phyloP scores from a whole-genome alignment of 2,888 invertebrate genomes.

The Hartigia nigra region DNA sequence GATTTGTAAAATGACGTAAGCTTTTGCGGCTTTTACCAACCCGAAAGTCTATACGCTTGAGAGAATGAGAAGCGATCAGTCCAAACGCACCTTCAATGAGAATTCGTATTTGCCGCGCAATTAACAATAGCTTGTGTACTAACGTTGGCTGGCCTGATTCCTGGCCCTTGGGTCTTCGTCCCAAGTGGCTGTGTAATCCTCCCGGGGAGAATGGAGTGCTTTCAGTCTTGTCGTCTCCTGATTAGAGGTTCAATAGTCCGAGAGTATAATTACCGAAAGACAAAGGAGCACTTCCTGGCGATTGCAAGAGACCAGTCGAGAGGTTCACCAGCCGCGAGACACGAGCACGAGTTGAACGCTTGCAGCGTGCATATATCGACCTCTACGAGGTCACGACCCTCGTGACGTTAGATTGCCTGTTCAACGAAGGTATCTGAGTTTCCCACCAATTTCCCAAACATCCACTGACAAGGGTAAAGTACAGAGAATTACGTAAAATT shows the following conservation, averaged over 20 bases:
- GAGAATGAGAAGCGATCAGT: neutral
- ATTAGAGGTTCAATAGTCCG: slow-evolving; percentile 24
- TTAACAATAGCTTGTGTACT: slow-evolving; percentile 11
- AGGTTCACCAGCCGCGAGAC: neutral
- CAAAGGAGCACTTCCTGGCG: slow-evolving; percentile 11
- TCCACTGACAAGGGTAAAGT: neutral
- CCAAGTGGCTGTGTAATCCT: slow-evolving; percentile 20
- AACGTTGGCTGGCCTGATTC: slow-evolving; percentile 9
- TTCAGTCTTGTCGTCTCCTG: slow-evolving; percentile 15
- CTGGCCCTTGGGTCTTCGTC: neutral
- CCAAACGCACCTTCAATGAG: slow-evolving; percentile 5
- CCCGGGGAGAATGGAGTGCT: slow-evolving; percentile 3
- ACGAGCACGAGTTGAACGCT: neutral
- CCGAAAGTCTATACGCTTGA: neutral
- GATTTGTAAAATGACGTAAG: neutral
- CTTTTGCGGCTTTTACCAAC: neutral
- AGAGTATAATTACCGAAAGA: slow-evolving; percentile 23
- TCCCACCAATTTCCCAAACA: too few species aligned
- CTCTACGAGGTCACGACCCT: neutral
- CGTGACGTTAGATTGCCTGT: neutral
- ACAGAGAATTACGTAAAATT: neutral
- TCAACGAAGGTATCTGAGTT: neutral
- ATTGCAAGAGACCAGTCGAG: neutral
- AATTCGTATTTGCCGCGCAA: slow-evolving; percentile 13
- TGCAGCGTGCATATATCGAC: neutral